Base-by-base conservation (phyloP, 2,888 invertebrate species). In the Graphium colonna region DNA sequence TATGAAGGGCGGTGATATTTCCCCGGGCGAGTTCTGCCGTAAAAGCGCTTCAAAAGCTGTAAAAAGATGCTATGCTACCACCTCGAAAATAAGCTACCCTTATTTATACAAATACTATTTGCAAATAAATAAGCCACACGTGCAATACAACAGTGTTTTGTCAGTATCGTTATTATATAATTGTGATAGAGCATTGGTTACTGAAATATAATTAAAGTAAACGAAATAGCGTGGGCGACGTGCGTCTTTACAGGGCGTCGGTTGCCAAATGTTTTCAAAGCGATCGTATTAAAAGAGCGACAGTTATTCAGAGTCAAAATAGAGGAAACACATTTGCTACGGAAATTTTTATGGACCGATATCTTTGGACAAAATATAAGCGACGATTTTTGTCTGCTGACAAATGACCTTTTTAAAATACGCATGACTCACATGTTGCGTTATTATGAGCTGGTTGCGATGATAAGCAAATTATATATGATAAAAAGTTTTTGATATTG, bases 251-350 rank as follows among this genome's bases (percentile, higher is more conserved):
- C 42, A 33, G 16, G 1, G 41, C 10, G 38, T 7, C 26, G 38
- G 28, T 38, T 52, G 43, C 52, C 52, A 55, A 47, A 43, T 43
- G 26, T 42, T 46, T 54, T 56, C 52, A 49, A 59, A 55, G 58
- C 47, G 55, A 55, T 52, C 31, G 33, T 42, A 45, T n/a, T 39
- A 48, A 55, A 53, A 51, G 26, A 26, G 26, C 51, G 10, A 45
- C 46, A 43, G 57, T 52, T 50, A 57, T 62, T 43, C 45, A 52
- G 56, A 50, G 60, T 55, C 60, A 59, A 73, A 68, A 63, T 66
- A 85, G 87, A 85, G 78, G 73, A 78, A 80, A 64, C 79, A 86
- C 84, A 78, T 69, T 84, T 77, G 73, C 13, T 16, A 50, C 33
- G 41, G 0, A 7, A 3, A 9, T 31, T 31, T 9, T 31, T 31